Evolutionary conservation across 2,888 invertebrate genomes (phyloP).

Genomic region (Onchidella celtica): DNA sequence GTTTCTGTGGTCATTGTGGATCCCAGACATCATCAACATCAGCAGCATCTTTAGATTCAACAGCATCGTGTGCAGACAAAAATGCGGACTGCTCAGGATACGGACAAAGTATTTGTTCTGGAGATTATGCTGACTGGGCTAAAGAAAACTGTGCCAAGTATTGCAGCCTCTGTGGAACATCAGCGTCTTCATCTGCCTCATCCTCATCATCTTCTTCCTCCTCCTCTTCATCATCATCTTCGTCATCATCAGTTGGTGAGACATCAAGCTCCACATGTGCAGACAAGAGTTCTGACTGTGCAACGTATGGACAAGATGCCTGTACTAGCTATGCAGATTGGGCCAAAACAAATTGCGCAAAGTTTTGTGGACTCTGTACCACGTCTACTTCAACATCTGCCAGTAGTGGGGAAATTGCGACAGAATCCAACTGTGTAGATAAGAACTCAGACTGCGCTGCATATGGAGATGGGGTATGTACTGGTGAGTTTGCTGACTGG

Average conservation of each 20-base stretch:
- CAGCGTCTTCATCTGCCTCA: background rate
- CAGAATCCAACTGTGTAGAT: slow-evolving; percentile 7
- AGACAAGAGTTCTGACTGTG: slow-evolving; percentile 43
- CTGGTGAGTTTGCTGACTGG: slow-evolving; percentile 60
- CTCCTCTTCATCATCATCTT: slow-evolving; percentile 2
- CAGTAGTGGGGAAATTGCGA: background rate
- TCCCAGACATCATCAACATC: background rate
- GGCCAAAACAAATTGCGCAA: slow-evolving; percentile 61
- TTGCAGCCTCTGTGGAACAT: slow-evolving; percentile 55
- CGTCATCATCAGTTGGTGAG: background rate
- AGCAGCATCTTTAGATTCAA: background rate
- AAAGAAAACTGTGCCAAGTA: slow-evolving; percentile 59
- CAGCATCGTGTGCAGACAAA: slow-evolving; percentile 40
- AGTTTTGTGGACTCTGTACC: slow-evolving; percentile 58
- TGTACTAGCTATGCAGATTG: slow-evolving; percentile 62
- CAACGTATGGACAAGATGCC: slow-evolving; percentile 53
- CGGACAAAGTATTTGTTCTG: slow-evolving; percentile 58
- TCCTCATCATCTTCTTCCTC: background rate
- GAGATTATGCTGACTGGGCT: slow-evolving; percentile 61
- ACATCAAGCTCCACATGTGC: slow-evolving; percentile 34
- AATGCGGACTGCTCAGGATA: slow-evolving; percentile 47
- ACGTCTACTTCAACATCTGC: background rate
- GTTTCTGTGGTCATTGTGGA: slow-evolving; percentile 57
- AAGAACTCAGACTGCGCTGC: slow-evolving; percentile 54
- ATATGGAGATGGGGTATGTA: slow-evolving; percentile 59